phyloP scores from a whole-genome alignment of 2,888 invertebrate species.

The Anodontia alba region DNA sequence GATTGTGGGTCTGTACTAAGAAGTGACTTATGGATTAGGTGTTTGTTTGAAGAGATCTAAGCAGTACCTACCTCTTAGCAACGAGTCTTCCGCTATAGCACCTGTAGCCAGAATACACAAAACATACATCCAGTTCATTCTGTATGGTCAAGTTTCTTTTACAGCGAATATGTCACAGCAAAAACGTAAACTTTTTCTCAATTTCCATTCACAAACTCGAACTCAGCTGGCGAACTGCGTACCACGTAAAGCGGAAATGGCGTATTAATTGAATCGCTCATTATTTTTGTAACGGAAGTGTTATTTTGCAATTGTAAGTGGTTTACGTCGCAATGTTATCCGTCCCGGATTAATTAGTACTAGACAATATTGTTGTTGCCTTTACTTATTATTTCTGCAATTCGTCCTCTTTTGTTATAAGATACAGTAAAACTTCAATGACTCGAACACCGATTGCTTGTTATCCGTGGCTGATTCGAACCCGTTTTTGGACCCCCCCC shows the following conservation, averaged over 20 bases:
- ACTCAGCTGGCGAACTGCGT: neutral
- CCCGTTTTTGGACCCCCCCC: too few species aligned
- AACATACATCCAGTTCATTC: neutral
- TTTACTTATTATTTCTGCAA: too few species aligned
- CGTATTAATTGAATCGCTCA: constrained; percentile 2
- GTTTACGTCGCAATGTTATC: neutral
- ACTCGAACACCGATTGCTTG: too few species aligned
- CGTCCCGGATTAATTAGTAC: neutral
- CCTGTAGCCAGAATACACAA: neutral
- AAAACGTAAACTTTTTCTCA: neutral
- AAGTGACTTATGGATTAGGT: too few species aligned
- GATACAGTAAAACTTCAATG: too few species aligned
- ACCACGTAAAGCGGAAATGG: neutral
- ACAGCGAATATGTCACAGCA: neutral
- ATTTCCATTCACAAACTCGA: neutral
- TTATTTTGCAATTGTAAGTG: constrained; percentile 8
- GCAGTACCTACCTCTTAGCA: neutral
- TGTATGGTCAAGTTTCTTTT: neutral
- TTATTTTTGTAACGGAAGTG: neutral
- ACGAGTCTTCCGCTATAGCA: neutral
- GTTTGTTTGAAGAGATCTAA: too few species aligned
- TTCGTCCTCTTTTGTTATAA: too few species aligned
- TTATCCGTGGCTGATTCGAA: too few species aligned
- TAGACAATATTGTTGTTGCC: neutral
- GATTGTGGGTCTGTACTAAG: too few species aligned